Percentiles rank a stretch among this genome's conserved stretches.
Evolutionary conservation across 2,888 invertebrate species (phyloP).

Genomic region (Sesia bembeciformis): DNA sequence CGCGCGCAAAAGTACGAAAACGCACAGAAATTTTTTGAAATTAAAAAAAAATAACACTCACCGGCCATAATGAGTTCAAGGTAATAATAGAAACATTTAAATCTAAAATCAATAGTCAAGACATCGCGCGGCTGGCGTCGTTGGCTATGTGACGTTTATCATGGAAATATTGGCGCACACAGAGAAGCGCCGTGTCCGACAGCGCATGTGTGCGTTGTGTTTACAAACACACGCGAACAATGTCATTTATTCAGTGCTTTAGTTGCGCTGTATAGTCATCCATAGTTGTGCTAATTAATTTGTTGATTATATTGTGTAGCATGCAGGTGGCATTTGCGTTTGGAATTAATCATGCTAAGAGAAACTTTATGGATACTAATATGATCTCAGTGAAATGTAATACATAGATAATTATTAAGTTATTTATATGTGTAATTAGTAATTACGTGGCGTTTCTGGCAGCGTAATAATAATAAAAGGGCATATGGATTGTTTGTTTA

Average conservation of each 20-base stretch:
- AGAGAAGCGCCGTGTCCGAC: slow-evolving; percentile 5
- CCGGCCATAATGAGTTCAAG: slow-evolving; percentile 64
- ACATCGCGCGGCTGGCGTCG: slow-evolving; percentile 47
- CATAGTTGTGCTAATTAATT: no score
- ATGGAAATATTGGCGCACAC: slow-evolving; percentile 29
- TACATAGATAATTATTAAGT: no score
- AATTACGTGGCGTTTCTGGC: no score
- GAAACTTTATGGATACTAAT: no score
- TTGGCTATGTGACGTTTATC: slow-evolving; percentile 49
- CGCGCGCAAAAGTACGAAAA: not conserved
- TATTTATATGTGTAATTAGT: no score
- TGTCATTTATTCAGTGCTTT: slow-evolving; percentile 51
- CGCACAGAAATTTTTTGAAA: not conserved
- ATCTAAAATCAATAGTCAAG: slow-evolving; percentile 62
- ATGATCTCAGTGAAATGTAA: no score
- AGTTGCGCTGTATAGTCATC: not conserved
- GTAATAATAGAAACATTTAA: slow-evolving; percentile 35
- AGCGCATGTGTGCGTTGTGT: slow-evolving; percentile 35
- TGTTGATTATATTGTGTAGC: no score
- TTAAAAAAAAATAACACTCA: slow-evolving; percentile 29
- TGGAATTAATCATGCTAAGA: no score
- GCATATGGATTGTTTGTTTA: no score
- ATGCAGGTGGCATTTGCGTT: no score
- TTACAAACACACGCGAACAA: slow-evolving; percentile 59
- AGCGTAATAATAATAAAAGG: no score